Evolutionary conservation across 2,888 invertebrate species (phyloP), one percentile per base, ranked within the genome.

Genomic region (Polyommatus iphigenia): DNA sequence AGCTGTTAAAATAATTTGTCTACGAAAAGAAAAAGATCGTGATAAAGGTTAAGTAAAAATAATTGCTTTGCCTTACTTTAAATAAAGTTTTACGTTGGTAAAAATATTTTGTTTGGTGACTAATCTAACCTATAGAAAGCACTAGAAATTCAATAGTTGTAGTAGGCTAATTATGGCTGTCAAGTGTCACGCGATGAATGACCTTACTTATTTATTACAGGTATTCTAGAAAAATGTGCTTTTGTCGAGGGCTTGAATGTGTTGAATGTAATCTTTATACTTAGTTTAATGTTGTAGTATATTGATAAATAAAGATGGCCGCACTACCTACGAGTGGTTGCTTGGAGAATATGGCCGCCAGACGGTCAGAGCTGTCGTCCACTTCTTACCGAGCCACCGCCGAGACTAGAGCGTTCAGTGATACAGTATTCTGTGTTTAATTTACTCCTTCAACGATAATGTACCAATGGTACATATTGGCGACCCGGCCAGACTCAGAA

Each of bases 111-210:
- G 67, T 67, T 13, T n/a, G 59, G 29, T 67, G 67, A 67, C 67
- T 67, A 67, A 29, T 67, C 4, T 18, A 54, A 29, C 67, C 29
- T 67, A 75, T 24, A 75, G 54, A 75, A 75, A 50, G 75, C 75
- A 50, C 75, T 54, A 75, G 54, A 75, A 75, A 50, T 75, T 75
- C 75, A 75, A 75, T 75, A 75, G 29, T 4, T 67, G 32, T 18
- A 67, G 29, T 50, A 75, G 24, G 75, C 54, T 50, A 54, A 50
- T 24, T 24, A 24, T 54, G 75, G 54, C 75, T 7, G 75, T 75
- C 75, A 75, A 54, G 54, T 7, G 75, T 75, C 75, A 75, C 75
- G 54, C 75, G 75, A 75, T 7, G 75, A 54, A 29, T 54, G 75
- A 75, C 50, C 75, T 67, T 67, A 29, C 67, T 29, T 67, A 67